A percentile compares a stretch with the other conserved stretches of the same genome.
These are phyloP conservation scores for Galerucella nymphaeae DNA, from an alignment of 2,888 invertebrate species.

Conservation along the genomic window DNA sequence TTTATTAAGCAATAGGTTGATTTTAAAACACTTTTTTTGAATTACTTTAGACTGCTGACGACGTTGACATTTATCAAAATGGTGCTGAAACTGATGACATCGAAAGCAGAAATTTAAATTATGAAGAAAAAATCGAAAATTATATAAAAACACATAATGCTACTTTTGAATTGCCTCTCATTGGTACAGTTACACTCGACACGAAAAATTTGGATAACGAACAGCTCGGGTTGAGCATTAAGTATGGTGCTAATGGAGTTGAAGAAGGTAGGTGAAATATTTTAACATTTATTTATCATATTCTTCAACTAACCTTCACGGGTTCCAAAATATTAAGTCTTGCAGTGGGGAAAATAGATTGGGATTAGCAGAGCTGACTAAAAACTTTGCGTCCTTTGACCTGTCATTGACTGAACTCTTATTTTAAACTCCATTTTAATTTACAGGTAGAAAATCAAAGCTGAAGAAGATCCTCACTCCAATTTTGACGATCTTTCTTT, in stretches of 20 bases:
- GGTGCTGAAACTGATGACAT: conserved; percentile 70
- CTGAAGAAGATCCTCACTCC: conserved; percentile 88
- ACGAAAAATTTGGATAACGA: conserved; percentile 81
- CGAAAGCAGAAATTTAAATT: conserved; percentile 65
- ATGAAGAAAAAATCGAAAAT: conserved; percentile 76
- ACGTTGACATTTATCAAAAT: conserved; percentile 70
- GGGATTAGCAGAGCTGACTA: too few relatives aligned
- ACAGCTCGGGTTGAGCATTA: conserved; percentile 78
- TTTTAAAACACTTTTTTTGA: not conserved
- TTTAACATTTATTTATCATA: not conserved
- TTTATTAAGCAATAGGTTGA: not conserved
- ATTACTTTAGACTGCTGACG: conserved; percentile 43
- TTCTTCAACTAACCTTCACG: too few relatives aligned
- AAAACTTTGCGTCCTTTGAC: too few relatives aligned
- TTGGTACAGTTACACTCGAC: conserved; percentile 79
- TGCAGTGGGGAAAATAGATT: too few relatives aligned
- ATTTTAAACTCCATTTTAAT: not conserved
- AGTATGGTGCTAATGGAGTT: conserved; percentile 65
- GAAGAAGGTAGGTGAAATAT: conserved; percentile 54
- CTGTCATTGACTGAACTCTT: too few relatives aligned
- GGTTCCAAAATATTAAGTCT: too few relatives aligned
- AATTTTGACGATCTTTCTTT: conserved; percentile 84
- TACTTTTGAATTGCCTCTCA: conserved; percentile 79
- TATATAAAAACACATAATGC: conserved; percentile 82
- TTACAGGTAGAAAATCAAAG: conserved; percentile 69